These are phyloP conservation scores for Zaprionus camerounensis DNA, from an alignment of 1,140 invertebrate genomes.

Conservation along the genomic window DNA sequence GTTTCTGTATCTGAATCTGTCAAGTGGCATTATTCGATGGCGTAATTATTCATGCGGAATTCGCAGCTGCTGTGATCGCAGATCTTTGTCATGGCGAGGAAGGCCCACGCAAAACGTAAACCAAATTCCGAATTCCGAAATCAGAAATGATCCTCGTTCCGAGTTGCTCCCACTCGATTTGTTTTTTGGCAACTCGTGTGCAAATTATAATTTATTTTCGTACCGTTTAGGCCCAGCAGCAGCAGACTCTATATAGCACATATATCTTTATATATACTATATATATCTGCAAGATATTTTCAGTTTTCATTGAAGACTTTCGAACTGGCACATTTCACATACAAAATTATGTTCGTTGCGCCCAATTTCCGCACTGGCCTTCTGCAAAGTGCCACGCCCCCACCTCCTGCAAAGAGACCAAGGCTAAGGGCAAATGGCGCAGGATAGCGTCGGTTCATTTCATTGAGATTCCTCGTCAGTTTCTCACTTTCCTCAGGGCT, in stretches of 20 bases:
- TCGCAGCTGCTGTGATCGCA: constrained; percentile 41
- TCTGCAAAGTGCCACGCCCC: neutral
- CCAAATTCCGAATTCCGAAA: neutral
- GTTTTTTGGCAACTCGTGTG: constrained; percentile 51
- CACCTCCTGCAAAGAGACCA: neutral
- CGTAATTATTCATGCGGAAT: constrained; percentile 50
- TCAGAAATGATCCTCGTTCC: neutral
- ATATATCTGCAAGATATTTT: constrained; percentile 9
- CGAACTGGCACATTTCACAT: constrained; percentile 30
- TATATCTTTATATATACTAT: constrained; percentile 18
- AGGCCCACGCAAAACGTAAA: constrained; percentile 38
- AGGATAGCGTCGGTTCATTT: constrained; percentile 36
- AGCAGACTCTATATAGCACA: constrained; percentile 3
- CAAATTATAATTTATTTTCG: constrained; percentile 57
- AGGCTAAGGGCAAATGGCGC: constrained; percentile 50
- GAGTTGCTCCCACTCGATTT: constrained; percentile 7
- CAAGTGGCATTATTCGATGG: constrained; percentile 50
- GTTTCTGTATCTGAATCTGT: constrained; percentile 19
- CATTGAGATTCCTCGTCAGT: constrained; percentile 47
- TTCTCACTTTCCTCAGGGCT: constrained; percentile 41
- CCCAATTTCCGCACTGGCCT: constrained; percentile 41
- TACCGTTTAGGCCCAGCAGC: constrained; percentile 34
- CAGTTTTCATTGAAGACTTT: constrained; percentile 43
- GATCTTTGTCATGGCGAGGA: neutral
- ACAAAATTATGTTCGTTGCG: constrained; percentile 31